Percentiles rank a stretch among this genome's conserved stretches.
Evolutionary conservation across 2,888 invertebrate species (phyloP).

Genomic region (Eudasyphora cyanicolor): DNA sequence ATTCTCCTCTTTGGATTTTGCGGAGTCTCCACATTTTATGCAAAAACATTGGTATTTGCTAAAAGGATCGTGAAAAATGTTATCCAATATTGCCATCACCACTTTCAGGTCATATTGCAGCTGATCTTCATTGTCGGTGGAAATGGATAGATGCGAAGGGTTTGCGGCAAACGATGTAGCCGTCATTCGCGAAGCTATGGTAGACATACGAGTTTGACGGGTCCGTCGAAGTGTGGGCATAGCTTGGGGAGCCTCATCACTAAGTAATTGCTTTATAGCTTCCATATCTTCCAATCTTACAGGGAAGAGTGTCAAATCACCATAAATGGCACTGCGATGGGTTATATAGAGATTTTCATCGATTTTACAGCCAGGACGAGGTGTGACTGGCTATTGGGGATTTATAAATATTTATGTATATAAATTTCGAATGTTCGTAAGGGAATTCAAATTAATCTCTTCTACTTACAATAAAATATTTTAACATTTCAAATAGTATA

Average conservation of each 20-base stretch:
- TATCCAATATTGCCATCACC: constrained; percentile 62
- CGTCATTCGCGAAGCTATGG: constrained; percentile 11
- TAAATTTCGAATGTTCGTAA: not conserved
- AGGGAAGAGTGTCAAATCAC: constrained; percentile 69
- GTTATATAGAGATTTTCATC: constrained; percentile 72
- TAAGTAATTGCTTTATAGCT: constrained; percentile 62
- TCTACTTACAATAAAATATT: constrained; percentile 72
- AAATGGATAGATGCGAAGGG: not conserved
- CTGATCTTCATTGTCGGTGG: not conserved
- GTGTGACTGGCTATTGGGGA: constrained; percentile 68
- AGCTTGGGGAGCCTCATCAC: not conserved
- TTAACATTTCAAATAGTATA: constrained; percentile 62
- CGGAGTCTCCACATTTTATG: constrained; percentile 72
- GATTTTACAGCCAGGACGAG: constrained; percentile 70
- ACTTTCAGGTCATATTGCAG: constrained; percentile 62
- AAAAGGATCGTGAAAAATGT: constrained; percentile 67
- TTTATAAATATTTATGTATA: not conserved
- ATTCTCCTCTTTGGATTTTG: constrained; percentile 59
- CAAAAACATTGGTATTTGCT: constrained; percentile 68
- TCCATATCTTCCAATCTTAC: constrained; percentile 65
- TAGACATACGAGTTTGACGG: not conserved
- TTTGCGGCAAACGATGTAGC: not conserved
- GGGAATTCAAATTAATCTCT: not conserved
- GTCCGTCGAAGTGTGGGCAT: not conserved
- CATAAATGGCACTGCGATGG: constrained; percentile 73